Conservation (phyloP, 2,113 vertebrate genomes). For the Glaucomys volans region DNA sequence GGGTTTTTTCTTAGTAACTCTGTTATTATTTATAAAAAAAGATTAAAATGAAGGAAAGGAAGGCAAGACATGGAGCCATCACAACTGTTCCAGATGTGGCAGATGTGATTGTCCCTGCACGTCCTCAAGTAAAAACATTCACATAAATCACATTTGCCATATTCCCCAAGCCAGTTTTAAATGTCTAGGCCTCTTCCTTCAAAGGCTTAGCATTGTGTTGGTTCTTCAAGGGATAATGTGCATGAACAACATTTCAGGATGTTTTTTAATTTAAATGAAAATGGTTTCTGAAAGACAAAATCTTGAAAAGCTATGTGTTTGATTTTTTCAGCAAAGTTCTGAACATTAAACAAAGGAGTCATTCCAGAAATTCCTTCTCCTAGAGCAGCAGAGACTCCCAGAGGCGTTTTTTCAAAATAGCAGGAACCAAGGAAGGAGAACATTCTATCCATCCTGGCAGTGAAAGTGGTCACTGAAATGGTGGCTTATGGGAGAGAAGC, state of each 20-base stretch:
- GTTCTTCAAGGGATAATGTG: neutral
- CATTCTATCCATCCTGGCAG: neutral
- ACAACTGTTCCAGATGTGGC: neutral
- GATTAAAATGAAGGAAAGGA: neutral
- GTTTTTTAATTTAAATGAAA: neutral
- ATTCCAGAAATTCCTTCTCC: neutral
- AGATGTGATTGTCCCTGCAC: neutral
- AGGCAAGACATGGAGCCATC: neutral
- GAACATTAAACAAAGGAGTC: neutral
- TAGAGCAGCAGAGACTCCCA: constrained; percentile 26
- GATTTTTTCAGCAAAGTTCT: neutral
- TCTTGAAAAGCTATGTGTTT: neutral
- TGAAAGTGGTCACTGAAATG: neutral
- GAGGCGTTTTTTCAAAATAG: constrained; percentile 34
- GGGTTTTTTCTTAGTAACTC: neutral
- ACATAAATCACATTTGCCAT: neutral
- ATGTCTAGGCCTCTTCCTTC: neutral
- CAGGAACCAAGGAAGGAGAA: neutral
- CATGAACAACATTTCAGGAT: neutral
- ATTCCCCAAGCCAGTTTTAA: neutral
- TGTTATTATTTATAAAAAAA: constrained; percentile 7
- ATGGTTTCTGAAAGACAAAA: constrained; percentile 28
- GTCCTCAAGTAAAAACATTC: neutral
- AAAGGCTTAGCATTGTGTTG: neutral
- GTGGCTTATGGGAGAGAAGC: neutral